Conservation (phyloP, 2,888 invertebrate species). For the Agrotis clavis region DNA sequence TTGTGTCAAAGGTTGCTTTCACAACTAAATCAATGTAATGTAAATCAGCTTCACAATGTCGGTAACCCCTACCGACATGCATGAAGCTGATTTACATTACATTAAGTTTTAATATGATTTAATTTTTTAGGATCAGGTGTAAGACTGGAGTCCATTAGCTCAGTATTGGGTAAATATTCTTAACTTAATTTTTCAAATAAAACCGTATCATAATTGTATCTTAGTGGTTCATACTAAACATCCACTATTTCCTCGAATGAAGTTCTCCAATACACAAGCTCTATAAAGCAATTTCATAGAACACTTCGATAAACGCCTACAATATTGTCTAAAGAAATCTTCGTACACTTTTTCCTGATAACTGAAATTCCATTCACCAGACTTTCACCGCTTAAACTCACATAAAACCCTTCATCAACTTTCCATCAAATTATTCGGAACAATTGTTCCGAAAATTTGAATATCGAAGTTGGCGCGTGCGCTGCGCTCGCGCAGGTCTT, state of each 20-base stretch:
- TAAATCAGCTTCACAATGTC: too few species aligned
- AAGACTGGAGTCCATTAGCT: neutral
- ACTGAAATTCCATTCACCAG: constrained; percentile 15
- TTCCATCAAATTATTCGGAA: constrained; percentile 65
- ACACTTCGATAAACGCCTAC: neutral
- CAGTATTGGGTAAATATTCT: neutral
- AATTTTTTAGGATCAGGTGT: neutral
- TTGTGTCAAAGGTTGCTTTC: too few species aligned
- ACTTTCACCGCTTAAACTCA: constrained; percentile 54
- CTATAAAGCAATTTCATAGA: constrained; percentile 14
- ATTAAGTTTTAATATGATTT: too few species aligned
- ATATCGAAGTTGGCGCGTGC: constrained; percentile 70
- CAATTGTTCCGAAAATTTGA: constrained; percentile 73
- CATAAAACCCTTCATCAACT: constrained; percentile 64
- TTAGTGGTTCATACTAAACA: neutral
- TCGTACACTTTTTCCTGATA: neutral
- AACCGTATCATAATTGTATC: neutral
- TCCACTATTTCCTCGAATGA: neutral
- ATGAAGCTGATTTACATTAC: too few species aligned
- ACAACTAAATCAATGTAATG: too few species aligned
- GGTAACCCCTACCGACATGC: too few species aligned
- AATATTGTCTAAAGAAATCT: constrained; percentile 11
- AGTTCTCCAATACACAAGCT: neutral
- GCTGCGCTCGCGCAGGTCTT: constrained; percentile 66
- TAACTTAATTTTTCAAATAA: neutral